These are phyloP conservation scores for Mactra quadrangularis DNA, from an alignment of 1,140 invertebrate species.

Conservation along the genomic window DNA sequence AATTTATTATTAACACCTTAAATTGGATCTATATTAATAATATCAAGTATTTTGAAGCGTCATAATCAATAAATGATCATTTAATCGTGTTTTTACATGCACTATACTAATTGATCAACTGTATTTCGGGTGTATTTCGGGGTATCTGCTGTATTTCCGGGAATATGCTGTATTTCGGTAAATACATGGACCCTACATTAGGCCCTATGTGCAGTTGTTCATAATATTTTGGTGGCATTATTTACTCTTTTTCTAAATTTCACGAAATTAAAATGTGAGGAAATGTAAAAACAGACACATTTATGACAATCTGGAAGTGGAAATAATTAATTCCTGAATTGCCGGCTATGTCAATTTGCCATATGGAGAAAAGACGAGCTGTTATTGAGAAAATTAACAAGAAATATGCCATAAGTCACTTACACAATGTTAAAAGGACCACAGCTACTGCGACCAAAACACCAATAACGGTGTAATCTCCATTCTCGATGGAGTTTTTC, in stretches of 20 bases:
- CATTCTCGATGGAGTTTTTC: constrained; percentile 37
- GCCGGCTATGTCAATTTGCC: neutral
- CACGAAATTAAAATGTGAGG: neutral
- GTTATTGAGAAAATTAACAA: neutral
- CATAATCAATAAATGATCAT: too few relatives aligned
- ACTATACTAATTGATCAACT: too few relatives aligned
- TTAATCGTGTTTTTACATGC: too few relatives aligned
- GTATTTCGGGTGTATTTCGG: too few relatives aligned
- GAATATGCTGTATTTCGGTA: too few relatives aligned
- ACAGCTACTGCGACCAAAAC: constrained; percentile 15
- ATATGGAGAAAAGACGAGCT: neutral
- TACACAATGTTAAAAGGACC: constrained; percentile 40
- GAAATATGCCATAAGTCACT: neutral
- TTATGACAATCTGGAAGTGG: neutral
- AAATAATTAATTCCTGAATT: neutral
- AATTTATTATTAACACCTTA: too few relatives aligned
- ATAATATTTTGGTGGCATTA: too few relatives aligned
- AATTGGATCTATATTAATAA: too few relatives aligned
- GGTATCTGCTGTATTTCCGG: too few relatives aligned
- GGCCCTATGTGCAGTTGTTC: too few relatives aligned
- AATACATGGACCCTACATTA: too few relatives aligned
- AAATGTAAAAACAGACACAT: neutral
- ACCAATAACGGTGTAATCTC: constrained; percentile 42
- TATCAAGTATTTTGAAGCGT: too few relatives aligned
- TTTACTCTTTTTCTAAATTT: neutral